A percentile compares a stretch with the other conserved stretches of the same genome.
Conservation (phyloP, 2,888 invertebrate genomes). For the Clunio marinus region DNA sequence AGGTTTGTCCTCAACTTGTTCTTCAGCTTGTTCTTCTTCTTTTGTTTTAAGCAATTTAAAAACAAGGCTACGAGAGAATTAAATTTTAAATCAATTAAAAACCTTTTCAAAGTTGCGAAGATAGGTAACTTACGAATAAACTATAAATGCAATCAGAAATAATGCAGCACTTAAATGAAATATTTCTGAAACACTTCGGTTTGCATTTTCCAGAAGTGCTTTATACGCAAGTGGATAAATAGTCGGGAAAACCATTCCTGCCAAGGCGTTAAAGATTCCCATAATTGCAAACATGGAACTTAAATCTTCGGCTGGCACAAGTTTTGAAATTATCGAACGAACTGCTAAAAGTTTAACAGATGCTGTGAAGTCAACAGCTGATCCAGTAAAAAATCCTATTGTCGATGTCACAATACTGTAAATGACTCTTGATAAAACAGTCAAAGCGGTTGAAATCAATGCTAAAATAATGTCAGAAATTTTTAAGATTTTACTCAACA, state of each 20-base stretch:
- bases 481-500: conserved; percentile 48
- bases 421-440: conserved; percentile 46
- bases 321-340: conserved; percentile 49
- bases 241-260: conserved; percentile 47
- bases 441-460: conserved; percentile 46
- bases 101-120: too few relatives aligned
- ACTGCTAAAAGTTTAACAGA: conserved; percentile 48
- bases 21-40: not conserved
- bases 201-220: not conserved
- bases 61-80: not conserved
- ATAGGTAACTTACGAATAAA: conserved; percentile 19
- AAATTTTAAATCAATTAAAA: not conserved
- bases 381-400: conserved; percentile 46
- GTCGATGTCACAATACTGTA: conserved; percentile 47
- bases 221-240: conserved; percentile 10
- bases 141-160: not conserved
- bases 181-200: conserved; percentile 6
- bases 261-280: conserved; percentile 49
- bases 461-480: conserved; percentile 48
- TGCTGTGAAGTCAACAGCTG: conserved; percentile 48
- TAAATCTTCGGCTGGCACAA: conserved; percentile 48
- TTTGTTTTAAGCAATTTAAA: conserved; percentile 13
- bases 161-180: conserved; percentile 6
- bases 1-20: not conserved
- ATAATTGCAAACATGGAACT: conserved; percentile 47